phyloP scores from a whole-genome alignment of 2,797 vertebrate species.

The Myiothlypis coronata region DNA sequence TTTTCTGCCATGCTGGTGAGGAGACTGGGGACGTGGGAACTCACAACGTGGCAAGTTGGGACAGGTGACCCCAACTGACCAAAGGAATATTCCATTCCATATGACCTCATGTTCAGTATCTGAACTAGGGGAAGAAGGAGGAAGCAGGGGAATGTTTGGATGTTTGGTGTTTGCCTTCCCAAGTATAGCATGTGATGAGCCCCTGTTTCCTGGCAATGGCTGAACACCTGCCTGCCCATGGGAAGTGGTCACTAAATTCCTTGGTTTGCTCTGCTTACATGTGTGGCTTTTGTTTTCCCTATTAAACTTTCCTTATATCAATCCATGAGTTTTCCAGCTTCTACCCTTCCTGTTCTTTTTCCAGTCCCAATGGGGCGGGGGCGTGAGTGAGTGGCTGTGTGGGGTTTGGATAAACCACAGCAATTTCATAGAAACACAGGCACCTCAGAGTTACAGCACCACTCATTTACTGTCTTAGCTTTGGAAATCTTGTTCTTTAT shows the following conservation, averaged over 20 bases:
- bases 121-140: not conserved
- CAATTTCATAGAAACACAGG: not conserved
- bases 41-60: not conserved
- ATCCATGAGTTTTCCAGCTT: not conserved
- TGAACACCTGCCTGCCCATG: not conserved
- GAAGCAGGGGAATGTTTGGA: not conserved
- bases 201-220: not conserved
- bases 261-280: not conserved
- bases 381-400: accelerated
- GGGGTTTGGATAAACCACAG: not conserved
- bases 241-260: not conserved
- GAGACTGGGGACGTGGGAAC: not conserved
- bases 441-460: not conserved
- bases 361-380: accelerated
- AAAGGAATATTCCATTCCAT: not conserved
- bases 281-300: not conserved
- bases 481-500: not conserved
- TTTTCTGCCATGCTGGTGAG: not conserved
- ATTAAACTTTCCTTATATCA: not conserved
- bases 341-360: not conserved
- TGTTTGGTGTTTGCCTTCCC: not conserved
- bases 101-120: not conserved
- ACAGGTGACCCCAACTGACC: not conserved
- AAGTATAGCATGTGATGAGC: not conserved
- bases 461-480: not conserved